Conservation (phyloP, 2,113 vertebrate species). For the Aspidoscelis tigris region DNA sequence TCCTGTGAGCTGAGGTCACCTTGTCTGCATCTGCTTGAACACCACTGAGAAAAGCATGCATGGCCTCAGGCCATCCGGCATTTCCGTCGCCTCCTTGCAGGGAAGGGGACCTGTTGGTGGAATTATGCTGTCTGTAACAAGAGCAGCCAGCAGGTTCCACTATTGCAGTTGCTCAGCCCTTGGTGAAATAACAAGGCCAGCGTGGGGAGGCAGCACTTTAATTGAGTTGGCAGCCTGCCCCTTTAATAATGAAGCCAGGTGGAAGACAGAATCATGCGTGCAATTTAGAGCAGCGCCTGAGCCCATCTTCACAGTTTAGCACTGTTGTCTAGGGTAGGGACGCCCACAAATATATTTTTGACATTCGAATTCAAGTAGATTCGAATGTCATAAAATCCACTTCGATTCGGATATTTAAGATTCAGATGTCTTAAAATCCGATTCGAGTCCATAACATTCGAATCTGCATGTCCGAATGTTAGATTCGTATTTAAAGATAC, state of each 20-base stretch:
- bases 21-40: slow-evolving; percentile 17
- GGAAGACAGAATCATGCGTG: slow-evolving; percentile 18
- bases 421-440: too few relatives aligned
- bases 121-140: slow-evolving; percentile 54
- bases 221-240: slow-evolving; percentile 57
- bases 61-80: slow-evolving; percentile 51
- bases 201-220: slow-evolving; percentile 56
- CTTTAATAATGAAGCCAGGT: slow-evolving; percentile 40
- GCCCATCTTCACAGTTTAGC: rapidly evolving
- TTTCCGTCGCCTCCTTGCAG: slow-evolving; percentile 46
- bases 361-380: too few relatives aligned
- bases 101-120: slow-evolving; percentile 55
- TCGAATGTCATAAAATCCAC: too few relatives aligned
- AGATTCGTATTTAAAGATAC: too few relatives aligned
- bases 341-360: too few relatives aligned
- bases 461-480: too few relatives aligned
- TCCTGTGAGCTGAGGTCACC: slow-evolving; percentile 36
- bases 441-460: too few relatives aligned
- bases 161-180: not conserved
- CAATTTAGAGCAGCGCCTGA: not conserved
- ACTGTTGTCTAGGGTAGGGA: not conserved
- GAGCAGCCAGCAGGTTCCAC: slow-evolving; percentile 52
- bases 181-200: slow-evolving; percentile 49
- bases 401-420: too few relatives aligned
- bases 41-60: slow-evolving; percentile 47